Evolutionary conservation across 1,140 invertebrate genomes (phyloP).

Genomic region (Hylyphantes graminicola): DNA sequence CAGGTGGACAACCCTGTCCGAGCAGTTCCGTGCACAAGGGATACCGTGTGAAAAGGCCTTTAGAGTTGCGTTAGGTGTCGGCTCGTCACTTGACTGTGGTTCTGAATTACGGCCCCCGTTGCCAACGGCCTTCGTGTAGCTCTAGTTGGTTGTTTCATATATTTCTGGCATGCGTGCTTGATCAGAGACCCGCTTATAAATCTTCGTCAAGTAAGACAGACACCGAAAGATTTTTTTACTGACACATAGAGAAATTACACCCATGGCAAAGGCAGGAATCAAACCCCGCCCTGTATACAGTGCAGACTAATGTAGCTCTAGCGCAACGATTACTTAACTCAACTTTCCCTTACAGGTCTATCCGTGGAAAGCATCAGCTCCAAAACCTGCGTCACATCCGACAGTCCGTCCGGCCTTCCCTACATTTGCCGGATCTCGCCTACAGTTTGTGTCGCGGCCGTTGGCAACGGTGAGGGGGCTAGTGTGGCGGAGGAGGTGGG

Average conservation of each 20-base stretch:
- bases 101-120: neutral
- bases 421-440: conserved; percentile 38
- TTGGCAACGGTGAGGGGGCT: conserved; percentile 33
- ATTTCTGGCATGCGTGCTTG: too few relatives aligned
- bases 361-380: conserved; percentile 5
- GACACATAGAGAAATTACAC: too few relatives aligned
- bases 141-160: neutral
- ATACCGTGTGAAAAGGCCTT: too few relatives aligned
- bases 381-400: conserved; percentile 29
- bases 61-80: neutral
- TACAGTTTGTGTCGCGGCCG: conserved; percentile 27
- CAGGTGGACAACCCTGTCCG: too few relatives aligned
- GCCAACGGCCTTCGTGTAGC: neutral
- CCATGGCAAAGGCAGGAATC: too few relatives aligned
- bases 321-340: neutral
- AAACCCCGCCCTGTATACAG: too few relatives aligned
- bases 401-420: conserved; percentile 22
- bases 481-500: conserved; percentile 41
- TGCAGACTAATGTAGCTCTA: neutral
- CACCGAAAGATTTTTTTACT: too few relatives aligned
- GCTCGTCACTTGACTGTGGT: neutral
- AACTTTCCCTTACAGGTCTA: conserved; percentile 1
- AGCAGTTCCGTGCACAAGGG: too few relatives aligned
- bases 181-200: too few relatives aligned
- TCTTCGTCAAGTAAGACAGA: too few relatives aligned